phyloP scores from a whole-genome alignment of 2,888 invertebrate genomes.

The Drosophila seclusa region DNA sequence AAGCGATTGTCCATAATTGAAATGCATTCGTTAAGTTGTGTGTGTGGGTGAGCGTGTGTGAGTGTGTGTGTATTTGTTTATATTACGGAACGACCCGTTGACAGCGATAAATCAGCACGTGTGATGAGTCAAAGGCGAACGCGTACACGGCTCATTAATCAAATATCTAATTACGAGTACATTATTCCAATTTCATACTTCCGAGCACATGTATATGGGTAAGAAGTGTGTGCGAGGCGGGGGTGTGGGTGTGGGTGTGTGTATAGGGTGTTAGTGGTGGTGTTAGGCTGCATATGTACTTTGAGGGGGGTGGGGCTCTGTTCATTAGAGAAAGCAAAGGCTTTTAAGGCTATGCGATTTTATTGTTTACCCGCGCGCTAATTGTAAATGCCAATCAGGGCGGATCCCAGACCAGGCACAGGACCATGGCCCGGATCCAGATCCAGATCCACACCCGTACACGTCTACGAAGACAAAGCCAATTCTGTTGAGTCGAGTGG shows the following conservation, averaged over 20 bases:
- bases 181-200: slow-evolving; percentile 69
- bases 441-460: slow-evolving; percentile 4
- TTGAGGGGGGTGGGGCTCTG: slow-evolving; percentile 24
- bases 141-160: slow-evolving; percentile 70
- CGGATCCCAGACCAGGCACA: slow-evolving; percentile 24
- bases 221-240: not conserved
- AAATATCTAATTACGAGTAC: slow-evolving; percentile 78
- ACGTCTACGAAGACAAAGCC: slow-evolving; percentile 56
- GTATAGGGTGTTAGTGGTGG: not conserved
- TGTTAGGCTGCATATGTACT: slow-evolving; percentile 21
- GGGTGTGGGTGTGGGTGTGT: not conserved
- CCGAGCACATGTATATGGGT: slow-evolving; percentile 9
- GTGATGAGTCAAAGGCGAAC: slow-evolving; percentile 76
- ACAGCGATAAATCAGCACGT: slow-evolving; percentile 77
- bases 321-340: slow-evolving; percentile 53
- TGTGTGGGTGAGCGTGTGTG: not conserved
- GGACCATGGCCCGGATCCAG: not conserved
- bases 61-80: slow-evolving; percentile 3
- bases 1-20: slow-evolving; percentile 61
- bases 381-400: slow-evolving; percentile 84
- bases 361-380: slow-evolving; percentile 82
- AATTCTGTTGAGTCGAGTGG: slow-evolving; percentile 52
- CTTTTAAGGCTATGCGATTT: slow-evolving; percentile 66
- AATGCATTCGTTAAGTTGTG: slow-evolving; percentile 16
- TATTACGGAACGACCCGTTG: slow-evolving; percentile 58